These are phyloP conservation scores for Itoplectis maculator DNA, from an alignment of 2,888 invertebrate species.

Conservation along the genomic window DNA sequence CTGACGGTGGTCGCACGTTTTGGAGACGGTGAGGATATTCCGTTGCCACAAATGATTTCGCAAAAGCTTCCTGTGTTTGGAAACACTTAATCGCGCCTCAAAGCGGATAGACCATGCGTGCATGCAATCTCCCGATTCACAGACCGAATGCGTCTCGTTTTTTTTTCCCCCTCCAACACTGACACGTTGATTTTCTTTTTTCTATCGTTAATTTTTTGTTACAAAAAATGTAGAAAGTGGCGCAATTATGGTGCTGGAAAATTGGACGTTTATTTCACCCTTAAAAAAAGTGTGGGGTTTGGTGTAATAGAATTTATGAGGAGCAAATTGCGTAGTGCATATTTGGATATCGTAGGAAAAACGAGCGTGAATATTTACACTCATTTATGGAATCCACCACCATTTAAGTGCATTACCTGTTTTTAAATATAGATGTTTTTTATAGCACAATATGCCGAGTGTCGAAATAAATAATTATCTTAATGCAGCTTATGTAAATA, in stretches of 20 bases:
- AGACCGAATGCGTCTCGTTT: conserved; percentile 77
- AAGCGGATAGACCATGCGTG: conserved; percentile 61
- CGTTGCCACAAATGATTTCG: conserved; percentile 48
- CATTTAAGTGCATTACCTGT: too few relatives aligned
- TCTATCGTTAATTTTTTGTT: conserved; percentile 8
- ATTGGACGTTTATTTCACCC: background rate
- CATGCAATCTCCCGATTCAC: conserved; percentile 74
- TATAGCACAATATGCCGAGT: background rate
- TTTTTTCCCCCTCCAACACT: conserved; percentile 58
- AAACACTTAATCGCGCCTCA: conserved; percentile 65
- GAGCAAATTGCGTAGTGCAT: background rate
- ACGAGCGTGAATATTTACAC: too few relatives aligned
- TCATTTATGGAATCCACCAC: too few relatives aligned
- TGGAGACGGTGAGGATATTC: conserved; percentile 41
- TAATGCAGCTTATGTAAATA: background rate
- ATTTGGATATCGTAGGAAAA: background rate
- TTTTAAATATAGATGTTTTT: too few relatives aligned
- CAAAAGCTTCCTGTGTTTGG: conserved; percentile 64
- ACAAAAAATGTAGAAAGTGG: conserved; percentile 21
- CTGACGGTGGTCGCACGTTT: conserved; percentile 17
- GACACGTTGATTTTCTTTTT: conserved; percentile 1
- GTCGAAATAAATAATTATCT: background rate
- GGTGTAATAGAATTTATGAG: background rate
- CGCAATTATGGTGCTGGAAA: conserved; percentile 24
- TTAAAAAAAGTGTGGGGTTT: background rate